Conservation (phyloP, 1,140 invertebrate species). For the Drosophila elegans region DNA sequence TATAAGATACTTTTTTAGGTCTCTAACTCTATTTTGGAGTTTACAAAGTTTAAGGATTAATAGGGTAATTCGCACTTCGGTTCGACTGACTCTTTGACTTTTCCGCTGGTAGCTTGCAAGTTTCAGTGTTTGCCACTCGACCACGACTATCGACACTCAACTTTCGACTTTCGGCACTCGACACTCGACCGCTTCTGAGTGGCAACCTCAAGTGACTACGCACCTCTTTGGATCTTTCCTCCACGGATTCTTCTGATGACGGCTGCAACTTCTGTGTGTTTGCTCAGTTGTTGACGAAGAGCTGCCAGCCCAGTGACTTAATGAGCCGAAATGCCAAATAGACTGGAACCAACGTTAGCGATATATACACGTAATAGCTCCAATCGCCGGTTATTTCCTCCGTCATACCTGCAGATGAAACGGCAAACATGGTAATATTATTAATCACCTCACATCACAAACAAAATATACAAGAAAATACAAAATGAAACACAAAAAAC, state of each 20-base stretch:
- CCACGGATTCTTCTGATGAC: not conserved
- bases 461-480: not conserved
- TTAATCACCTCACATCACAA: constrained; percentile 21
- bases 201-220: constrained; percentile 62
- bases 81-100: not conserved
- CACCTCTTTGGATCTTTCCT: constrained; percentile 46
- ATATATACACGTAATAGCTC: constrained; percentile 82
- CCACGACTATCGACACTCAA: no score
- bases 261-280: constrained; percentile 32
- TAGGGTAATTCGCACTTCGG: not conserved
- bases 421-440: constrained; percentile 15
- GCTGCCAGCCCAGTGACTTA: constrained; percentile 84
- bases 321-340: constrained; percentile 84
- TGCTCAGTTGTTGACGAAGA: constrained; percentile 84
- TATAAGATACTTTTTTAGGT: no score
- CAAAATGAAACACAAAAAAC: not conserved
- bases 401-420: constrained; percentile 73
- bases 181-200: constrained; percentile 47
- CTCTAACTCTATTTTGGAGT: no score
- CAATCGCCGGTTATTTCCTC: constrained; percentile 82
- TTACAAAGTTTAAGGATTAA: no score
- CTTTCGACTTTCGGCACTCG: constrained; percentile 18
- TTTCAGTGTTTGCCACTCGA: constrained; percentile 1
- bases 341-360: constrained; percentile 81
- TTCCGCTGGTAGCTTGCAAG: constrained; percentile 4